These are phyloP conservation scores for Periophthalmus magnuspinnatus DNA, from an alignment of 2,797 vertebrate species.

Conservation along the genomic window DNA sequence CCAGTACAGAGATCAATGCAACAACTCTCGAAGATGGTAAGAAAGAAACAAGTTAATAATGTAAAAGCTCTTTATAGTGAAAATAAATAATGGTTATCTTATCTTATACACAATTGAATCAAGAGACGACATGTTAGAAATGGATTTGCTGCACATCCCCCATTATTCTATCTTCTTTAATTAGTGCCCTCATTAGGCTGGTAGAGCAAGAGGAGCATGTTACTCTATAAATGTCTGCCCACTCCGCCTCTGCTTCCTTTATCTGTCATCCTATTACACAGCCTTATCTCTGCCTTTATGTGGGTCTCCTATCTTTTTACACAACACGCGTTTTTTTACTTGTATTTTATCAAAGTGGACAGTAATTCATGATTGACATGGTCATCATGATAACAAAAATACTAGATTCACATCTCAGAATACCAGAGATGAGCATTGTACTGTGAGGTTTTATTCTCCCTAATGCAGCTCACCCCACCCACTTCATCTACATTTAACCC, in stretches of 20 bases:
- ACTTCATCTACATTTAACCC: constrained; percentile 61
- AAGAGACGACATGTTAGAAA: constrained; percentile 46
- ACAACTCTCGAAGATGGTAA: constrained; percentile 95
- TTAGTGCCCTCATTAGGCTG: constrained; percentile 70
- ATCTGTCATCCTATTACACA: constrained; percentile 27
- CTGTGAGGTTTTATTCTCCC: constrained; percentile 43
- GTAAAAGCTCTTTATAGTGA: neutral
- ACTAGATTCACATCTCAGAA: constrained; percentile 26
- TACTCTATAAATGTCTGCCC: constrained; percentile 54
- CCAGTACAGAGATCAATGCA: constrained; percentile 97
- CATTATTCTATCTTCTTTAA: constrained; percentile 63
- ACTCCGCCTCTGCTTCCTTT: constrained; percentile 45
- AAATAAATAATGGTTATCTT: constrained; percentile 14
- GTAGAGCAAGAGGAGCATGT: constrained; percentile 57
- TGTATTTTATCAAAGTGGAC: constrained; percentile 18
- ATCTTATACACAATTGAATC: constrained; percentile 9
- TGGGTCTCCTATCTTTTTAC: constrained; percentile 11
- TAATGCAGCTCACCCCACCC: constrained; percentile 28
- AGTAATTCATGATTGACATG: constrained; percentile 21
- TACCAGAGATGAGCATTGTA: constrained; percentile 37
- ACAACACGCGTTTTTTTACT: constrained; percentile 3
- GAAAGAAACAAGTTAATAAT: constrained; percentile 26
- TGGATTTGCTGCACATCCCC: constrained; percentile 59
- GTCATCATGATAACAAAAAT: constrained; percentile 25
- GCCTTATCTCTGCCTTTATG: constrained; percentile 25